These are phyloP conservation scores for Tarsius wallacei DNA, from an alignment of 2,797 vertebrate species.

Conservation along the genomic window DNA sequence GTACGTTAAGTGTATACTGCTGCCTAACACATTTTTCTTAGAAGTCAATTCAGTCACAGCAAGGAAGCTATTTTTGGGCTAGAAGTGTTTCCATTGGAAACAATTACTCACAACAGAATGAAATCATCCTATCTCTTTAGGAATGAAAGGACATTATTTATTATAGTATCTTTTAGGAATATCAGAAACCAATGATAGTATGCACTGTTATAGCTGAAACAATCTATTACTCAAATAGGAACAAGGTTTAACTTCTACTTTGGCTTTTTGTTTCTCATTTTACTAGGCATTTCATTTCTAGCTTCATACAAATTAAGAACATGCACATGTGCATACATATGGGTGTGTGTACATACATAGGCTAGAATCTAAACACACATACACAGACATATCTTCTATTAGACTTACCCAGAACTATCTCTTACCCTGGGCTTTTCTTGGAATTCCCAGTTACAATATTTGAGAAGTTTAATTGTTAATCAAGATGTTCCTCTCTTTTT, in stretches of 20 bases:
- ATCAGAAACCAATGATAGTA: constrained; percentile 55
- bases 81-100: constrained; percentile 65
- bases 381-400: background rate
- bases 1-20: constrained; percentile 60
- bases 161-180: constrained; percentile 28
- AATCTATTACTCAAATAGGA: constrained; percentile 14
- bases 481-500: background rate
- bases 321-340: background rate
- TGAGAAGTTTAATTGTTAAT: constrained; percentile 40
- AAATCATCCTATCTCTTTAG: constrained; percentile 75
- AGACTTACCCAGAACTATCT: background rate
- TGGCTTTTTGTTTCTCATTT: constrained; percentile 40
- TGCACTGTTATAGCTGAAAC: constrained; percentile 24
- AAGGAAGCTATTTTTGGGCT: constrained; percentile 67
- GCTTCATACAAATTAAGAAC: constrained; percentile 36
- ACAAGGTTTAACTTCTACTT: background rate
- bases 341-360: accelerated
- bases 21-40: constrained; percentile 67
- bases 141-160: constrained; percentile 76
- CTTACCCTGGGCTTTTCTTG: background rate
- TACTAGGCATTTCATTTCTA: constrained; percentile 22
- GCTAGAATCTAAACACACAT: no score
- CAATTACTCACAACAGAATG: constrained; percentile 69
- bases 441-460: constrained; percentile 30
- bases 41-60: constrained; percentile 62